phyloP scores from a whole-genome alignment of 1,140 invertebrate genomes.

The Ectropis grisescens region DNA sequence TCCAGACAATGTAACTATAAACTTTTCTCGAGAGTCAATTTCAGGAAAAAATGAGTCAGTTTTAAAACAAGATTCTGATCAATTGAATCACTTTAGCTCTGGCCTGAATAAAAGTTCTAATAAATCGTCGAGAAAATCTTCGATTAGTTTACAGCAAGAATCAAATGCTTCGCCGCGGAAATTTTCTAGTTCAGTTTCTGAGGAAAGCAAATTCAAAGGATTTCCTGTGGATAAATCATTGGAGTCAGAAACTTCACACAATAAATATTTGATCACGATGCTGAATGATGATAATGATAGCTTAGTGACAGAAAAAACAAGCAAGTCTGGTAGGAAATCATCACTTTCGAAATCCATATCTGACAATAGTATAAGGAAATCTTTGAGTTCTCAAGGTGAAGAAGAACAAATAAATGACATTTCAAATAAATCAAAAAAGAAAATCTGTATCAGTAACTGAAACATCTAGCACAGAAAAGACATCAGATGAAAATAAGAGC shows the following conservation, averaged over 20 bases:
- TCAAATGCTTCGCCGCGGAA: too few species aligned
- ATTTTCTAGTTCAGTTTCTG: too few species aligned
- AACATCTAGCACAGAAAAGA: conserved; percentile 23
- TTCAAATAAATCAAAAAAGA: conserved; percentile 16
- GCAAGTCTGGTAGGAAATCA: conserved; percentile 4
- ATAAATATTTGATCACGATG: too few species aligned
- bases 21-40: background rate
- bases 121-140: conserved; percentile 12
- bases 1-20: conserved; percentile 25
- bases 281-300: background rate
- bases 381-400: conserved; percentile 1
- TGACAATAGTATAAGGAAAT: conserved; percentile 6
- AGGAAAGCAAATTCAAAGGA: too few species aligned
- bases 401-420: conserved; percentile 2
- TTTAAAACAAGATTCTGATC: background rate
- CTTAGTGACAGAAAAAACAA: background rate
- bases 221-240: too few species aligned
- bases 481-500: conserved; percentile 39
- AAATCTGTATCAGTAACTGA: too few species aligned
- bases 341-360: background rate
- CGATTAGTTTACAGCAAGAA: background rate
- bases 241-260: too few species aligned
- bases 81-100: too few species aligned
- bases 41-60: background rate
- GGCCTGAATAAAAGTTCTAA: background rate